A percentile compares a stretch with the other conserved stretches of the same genome.
Evolutionary conservation across 2,888 invertebrate species (phyloP).

Genomic region (Deilephila porcellus): DNA sequence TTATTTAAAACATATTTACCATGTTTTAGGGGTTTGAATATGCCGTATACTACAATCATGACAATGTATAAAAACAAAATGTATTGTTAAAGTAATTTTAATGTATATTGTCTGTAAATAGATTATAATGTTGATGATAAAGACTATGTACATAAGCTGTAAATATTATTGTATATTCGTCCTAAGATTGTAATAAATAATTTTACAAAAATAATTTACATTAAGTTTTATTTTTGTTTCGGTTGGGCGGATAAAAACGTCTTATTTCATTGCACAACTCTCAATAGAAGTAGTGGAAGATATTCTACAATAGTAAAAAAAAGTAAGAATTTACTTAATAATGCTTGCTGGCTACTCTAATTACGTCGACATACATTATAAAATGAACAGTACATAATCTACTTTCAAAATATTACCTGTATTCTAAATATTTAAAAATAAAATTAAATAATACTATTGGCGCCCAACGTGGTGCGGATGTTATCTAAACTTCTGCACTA

Average conservation of each 20-base stretch:
- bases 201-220: conserved; percentile 22
- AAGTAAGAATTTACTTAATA: no score
- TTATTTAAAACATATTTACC: no score
- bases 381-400: no score
- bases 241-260: no score
- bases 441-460: not conserved
- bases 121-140: conserved; percentile 35
- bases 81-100: conserved; percentile 34
- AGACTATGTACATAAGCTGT: conserved; percentile 46
- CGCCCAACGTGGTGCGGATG: not conserved
- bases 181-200: conserved; percentile 51
- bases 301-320: no score
- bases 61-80: conserved; percentile 32
- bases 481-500: not conserved
- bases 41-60: conserved; percentile 12
- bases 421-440: no score
- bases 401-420: no score
- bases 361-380: no score
- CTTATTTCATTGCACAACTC: no score
- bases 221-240: not conserved
- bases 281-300: no score
- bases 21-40: not conserved
- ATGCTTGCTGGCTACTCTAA: no score
- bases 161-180: conserved; percentile 47
- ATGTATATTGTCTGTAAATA: conserved; percentile 39